phyloP scores from a whole-genome alignment of 1,140 invertebrate species.

The Drosophila tropicalis region DNA sequence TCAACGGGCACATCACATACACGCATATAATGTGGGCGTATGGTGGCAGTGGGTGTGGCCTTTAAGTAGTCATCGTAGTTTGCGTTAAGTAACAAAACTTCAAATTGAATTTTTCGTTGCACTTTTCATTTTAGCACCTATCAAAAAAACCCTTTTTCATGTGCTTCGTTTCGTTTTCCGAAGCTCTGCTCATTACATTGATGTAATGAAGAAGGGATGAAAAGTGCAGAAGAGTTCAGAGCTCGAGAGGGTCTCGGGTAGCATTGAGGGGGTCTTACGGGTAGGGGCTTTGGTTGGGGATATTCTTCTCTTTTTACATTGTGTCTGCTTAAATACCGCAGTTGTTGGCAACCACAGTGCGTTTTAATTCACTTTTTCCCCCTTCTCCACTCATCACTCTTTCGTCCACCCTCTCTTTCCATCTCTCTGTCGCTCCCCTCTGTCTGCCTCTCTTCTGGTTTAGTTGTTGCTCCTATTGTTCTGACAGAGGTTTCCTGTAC shows the following conservation, averaged over 20 bases:
- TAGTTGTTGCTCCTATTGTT: constrained; percentile 37
- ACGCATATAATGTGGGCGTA: constrained; percentile 33
- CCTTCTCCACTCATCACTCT: neutral
- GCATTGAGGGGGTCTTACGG: no score
- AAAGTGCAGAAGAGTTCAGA: neutral
- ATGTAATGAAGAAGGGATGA: constrained; percentile 22
- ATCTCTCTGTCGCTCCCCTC: neutral
- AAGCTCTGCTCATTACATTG: constrained; percentile 59
- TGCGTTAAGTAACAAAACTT: constrained; percentile 80
- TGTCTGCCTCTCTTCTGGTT: constrained; percentile 6
- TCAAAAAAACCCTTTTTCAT: constrained; percentile 60
- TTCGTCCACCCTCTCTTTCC: neutral
- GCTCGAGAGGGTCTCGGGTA: no score
- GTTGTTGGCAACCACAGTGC: constrained; percentile 48
- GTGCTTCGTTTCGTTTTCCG: constrained; percentile 44
- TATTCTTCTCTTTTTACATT: constrained; percentile 33
- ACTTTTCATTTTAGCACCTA: constrained; percentile 79
- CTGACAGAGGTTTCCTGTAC: neutral
- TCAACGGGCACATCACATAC: constrained; percentile 69
- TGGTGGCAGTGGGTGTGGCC: constrained; percentile 50
- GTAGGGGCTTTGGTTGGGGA: neutral
- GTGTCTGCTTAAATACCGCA: constrained; percentile 61
- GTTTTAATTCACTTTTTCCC: constrained; percentile 40
- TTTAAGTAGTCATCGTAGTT: constrained; percentile 77
- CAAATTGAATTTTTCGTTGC: constrained; percentile 79